Evolutionary conservation across 2,797 vertebrate genomes (phyloP).

Genomic region (Eupleurogrammus muticus): DNA sequence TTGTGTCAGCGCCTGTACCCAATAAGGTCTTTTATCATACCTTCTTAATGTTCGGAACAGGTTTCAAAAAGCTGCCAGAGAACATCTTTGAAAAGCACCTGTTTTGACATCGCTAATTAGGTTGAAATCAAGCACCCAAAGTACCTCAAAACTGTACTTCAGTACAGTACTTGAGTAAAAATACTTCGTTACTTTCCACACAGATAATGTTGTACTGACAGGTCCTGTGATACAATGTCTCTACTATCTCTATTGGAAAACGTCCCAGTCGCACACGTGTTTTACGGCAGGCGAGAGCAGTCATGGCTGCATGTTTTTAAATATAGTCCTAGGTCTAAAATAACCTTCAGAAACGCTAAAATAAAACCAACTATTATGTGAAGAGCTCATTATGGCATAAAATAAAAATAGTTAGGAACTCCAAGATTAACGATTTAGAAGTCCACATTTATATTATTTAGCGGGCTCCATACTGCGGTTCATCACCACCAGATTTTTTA

Average conservation of each 20-base stretch:
- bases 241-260: neutral
- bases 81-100: too few relatives aligned
- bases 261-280: constrained; percentile 16
- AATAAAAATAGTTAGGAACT: neutral
- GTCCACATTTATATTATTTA: neutral
- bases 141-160: too few relatives aligned
- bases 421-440: neutral
- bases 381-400: neutral
- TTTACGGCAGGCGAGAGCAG: neutral
- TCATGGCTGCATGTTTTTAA: neutral
- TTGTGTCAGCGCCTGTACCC: too few relatives aligned
- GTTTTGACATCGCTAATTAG: too few relatives aligned
- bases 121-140: too few relatives aligned
- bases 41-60: too few relatives aligned
- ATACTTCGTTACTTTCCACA: too few relatives aligned
- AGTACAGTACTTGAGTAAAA: too few relatives aligned
- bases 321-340: neutral
- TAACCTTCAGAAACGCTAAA: neutral
- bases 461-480: too few relatives aligned
- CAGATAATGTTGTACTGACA: neutral
- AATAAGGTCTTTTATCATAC: too few relatives aligned
- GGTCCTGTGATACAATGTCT: constrained; percentile 8
- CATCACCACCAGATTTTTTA: neutral
- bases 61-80: too few relatives aligned
- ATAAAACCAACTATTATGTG: neutral